Evolutionary conservation across 2,888 invertebrate species (phyloP), one percentile per base, ranked within the genome.

Genomic region (Empis stercorea): DNA sequence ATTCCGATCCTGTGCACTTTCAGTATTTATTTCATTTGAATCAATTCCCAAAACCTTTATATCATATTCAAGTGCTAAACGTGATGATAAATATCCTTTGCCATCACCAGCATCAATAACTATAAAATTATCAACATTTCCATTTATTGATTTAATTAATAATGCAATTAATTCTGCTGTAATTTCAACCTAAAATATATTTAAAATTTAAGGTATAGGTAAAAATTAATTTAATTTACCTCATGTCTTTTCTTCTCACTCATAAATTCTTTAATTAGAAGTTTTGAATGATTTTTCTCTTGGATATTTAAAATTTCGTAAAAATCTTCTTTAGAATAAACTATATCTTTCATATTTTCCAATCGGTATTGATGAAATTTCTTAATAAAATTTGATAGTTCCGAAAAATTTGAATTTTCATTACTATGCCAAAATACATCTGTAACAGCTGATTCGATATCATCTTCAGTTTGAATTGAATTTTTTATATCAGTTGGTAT

Each of bases 81-180:
- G 76, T 0, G 83, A 80, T 38, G 87, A 84, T 34, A 93, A 70
- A 64, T 91, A 87, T 0, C 92, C 94, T 61, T 87, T 84, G 0
- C 94, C 94, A 59, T 91, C 91, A 0, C 94, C 94, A 38, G 88
- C 80, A 62, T 94, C 94, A 14, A 93, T 73, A 37, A 86, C 71
- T 64, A 76, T 74, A 6, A 56, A 2, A 9, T 47, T 42, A 1
- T 46, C 20, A 0, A 39, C 14, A 41, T 40, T 30, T 15, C 48
- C 14, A 14, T 49, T 14, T 3, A 23, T 6, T 44, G 36, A 20
- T 42, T 63, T 56, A 3, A 59, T 64, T 48, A 85, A 60, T 2
- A 75, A 71, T 2, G 78, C 73, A 0, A 80, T 73, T 1, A 84
- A 63, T 0, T 69, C 68, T 1, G 82, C 80, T 66, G 83, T 75